Evolutionary conservation across 1,140 invertebrate genomes (phyloP), one percentile per base, ranked within the genome.

Genomic region (Charaxes varanes): DNA sequence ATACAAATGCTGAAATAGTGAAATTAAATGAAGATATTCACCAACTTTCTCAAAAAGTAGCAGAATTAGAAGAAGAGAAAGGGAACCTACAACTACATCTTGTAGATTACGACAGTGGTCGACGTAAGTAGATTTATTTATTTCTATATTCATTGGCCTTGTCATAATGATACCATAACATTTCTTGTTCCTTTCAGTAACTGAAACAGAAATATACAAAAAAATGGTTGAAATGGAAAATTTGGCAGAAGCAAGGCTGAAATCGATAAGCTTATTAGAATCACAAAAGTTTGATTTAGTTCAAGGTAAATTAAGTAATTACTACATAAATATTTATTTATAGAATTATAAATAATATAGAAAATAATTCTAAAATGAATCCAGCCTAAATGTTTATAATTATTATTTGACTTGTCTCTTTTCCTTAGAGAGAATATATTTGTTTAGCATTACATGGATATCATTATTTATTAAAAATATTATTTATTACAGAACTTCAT

Each of bases 31-130:
- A 85, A 38, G 87, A 89, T 51, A 85, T 89, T 41, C 81, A 87
- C 48, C 85, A 87, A 54, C 83, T 96, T 51, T 89, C 91, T 52
- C 92, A 95, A 53, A 88, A 90, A 76, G 88, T 97, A 48, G 90
- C 91, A 28, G 90, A 94, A 69, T 82, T 96, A 32, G 94, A 96
- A 84, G 94, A 96, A 73, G 94, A 95, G 84, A 97, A 94, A 86
- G 93, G 92, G 74, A 95, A 93, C 79, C 88, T 94, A 62, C 92
- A 94, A 79, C 85, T 94, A 64, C 90, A 91, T 85, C 86, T 93
- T 57, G 90, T 93, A 68, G 92, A 94, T 80, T 91, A 91, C 87
- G 92, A 93, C 68, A 91, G 92, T 84, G 86, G 88, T 66, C 87
- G 90, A 88, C 86, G 90, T 91, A 88, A 87, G 85, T 87, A 55